Base-by-base conservation (phyloP, 1,140 invertebrate species). In the Steinernema khuongi region DNA sequence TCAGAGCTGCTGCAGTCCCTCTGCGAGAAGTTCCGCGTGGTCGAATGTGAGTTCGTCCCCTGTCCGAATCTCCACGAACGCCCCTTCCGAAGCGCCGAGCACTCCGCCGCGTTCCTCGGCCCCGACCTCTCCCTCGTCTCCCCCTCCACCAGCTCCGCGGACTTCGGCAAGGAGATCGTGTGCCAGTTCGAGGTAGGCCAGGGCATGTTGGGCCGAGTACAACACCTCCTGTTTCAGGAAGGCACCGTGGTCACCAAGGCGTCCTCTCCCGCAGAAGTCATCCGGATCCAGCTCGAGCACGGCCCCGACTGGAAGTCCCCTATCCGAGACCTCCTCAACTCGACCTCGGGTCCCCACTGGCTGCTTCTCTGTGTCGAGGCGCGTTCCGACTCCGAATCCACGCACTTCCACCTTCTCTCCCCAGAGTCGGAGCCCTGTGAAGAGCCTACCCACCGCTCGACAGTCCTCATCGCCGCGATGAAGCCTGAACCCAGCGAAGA, bases 11-110 rank as follows among this genome's bases (percentile, higher is more conserved):
- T 60, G 50, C 50, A 60, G 50, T 60, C 50, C 14, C 22, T 60
- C 14, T 60, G 50, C 22, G 50, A 60, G 26, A 60, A 22, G 26
- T 60, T 60, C 26, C 50, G 50, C 2, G 19, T 26, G 14, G 50
- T 60, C 50, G 50, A 60, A 60, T 60, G 50, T 60, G 50, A 60
- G 26, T 60, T 60, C 50, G 50, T 60, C 19, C 11, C 19, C 19
- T 60, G 50, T 60, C 50, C 50, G 11, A 60, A 60, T 22, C 50
- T 60, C 26, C 50, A 60, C 50, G 50, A 60, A 26, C 50, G 14
- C 4, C 50, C 50, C 11, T 60, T 14, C 22, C 14, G 22, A 17
- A 60, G 14, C 26, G 4, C 50, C 2, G 14, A 14, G 11, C 4
- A 14, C 14, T n/a, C 50, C 50, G 50, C 50, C 50, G 50, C 50